Base-by-base conservation (phyloP, 64 coral and sea anemone genomes). In the Stichodactyla mertensii region DNA sequence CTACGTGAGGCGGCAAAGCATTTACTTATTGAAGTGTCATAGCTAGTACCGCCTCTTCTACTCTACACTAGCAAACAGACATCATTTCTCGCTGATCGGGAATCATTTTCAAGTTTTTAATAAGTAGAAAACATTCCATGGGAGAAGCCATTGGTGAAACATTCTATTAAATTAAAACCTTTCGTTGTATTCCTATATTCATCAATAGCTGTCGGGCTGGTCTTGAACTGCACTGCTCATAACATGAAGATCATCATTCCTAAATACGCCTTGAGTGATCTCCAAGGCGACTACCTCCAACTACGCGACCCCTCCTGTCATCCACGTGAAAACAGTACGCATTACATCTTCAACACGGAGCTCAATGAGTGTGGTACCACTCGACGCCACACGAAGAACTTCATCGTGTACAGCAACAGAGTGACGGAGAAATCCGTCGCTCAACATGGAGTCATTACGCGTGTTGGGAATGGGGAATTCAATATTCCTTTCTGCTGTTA, bases 401-500 rank as follows among this genome's bases (percentile, higher is more conserved):
- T 91, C n/a, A 86, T 91, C 71, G 89, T 61, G 7, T 91, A 91
- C 59, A 91, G 89, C 55, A 91, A 91, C 51, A 91, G 53, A 82
- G 84, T 91, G 4, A 78, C 85, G 51, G 89, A 91, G 59, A 91
- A 62, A 74, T 20, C 55, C 7, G 78, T 81, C 13, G 89, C 77
- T 14, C 59, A 26, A 4, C 80, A 83, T 12, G 85, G 89, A 13
- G 52, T 91, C 36, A 86, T 91, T 36, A 91, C 89, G 55, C 83
- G 89, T 24, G 78, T 91, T 24, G 89, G 89, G 14, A 26, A 91
- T 0, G 84, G 81, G n/a, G 89, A 91, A 31, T 91, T 91, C 55
- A 78, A 91, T 79, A 91, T 91, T n/a, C 89, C 89, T 15, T 91
- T 91, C 7, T 91, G 89, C 19, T 91, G 89, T 54, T 91, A 91